Conservation (phyloP, 2,797 vertebrate genomes). For the Phrynocephalus forsythii region DNA sequence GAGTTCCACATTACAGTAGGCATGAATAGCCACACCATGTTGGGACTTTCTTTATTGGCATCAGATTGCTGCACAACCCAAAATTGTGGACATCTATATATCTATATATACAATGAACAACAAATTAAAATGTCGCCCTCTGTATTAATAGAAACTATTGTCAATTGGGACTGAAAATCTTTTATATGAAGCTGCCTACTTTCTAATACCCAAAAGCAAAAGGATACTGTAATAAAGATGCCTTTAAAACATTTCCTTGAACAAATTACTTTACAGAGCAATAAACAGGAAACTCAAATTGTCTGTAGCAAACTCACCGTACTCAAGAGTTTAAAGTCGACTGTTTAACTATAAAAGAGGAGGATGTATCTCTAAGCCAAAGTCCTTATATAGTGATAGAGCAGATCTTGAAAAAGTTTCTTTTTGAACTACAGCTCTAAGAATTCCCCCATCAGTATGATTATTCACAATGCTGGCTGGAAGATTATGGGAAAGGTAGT, state of each 20-base stretch:
- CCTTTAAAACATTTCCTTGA: not conserved
- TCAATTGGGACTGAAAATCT: not conserved
- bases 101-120: no score
- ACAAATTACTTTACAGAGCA: not conserved
- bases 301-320: conserved; percentile 9
- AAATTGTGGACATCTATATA: no score
- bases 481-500: not conserved
- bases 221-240: conserved; percentile 3
- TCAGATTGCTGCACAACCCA: no score
- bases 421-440: not conserved
- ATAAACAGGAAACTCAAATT: not conserved
- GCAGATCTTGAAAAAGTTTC: not conserved
- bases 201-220: not conserved
- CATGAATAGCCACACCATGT: not conserved
- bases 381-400: conserved; percentile 22
- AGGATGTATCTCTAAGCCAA: conserved; percentile 11
- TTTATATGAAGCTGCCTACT: not conserved
- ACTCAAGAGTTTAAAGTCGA: not conserved
- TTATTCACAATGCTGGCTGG: not conserved
- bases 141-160: no score
- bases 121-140: no score
- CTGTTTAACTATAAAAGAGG: not conserved
- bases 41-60: no score
- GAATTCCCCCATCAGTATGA: not conserved
- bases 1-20: not conserved